Evolutionary conservation across 2,113 vertebrate species (phyloP).

Genomic region (Atrichornis clamosus): DNA sequence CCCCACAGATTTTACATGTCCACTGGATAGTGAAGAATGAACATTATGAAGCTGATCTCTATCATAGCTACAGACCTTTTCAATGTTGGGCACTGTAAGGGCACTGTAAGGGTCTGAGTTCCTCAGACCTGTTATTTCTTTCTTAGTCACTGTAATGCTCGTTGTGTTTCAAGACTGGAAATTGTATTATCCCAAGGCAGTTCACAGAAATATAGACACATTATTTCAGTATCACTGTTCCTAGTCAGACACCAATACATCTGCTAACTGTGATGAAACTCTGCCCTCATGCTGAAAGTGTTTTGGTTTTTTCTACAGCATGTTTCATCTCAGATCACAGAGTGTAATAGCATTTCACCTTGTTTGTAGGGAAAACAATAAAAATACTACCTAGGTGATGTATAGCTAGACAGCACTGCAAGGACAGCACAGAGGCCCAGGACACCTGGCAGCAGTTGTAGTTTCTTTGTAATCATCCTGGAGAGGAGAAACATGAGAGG

Average conservation of each 20-base stretch:
- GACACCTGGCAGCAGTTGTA: not conserved
- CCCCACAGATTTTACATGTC: rapidly evolving
- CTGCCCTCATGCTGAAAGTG: not conserved
- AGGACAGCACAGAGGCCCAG: not conserved
- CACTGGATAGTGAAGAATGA: not conserved
- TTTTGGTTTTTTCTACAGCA: not conserved
- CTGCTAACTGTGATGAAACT: not conserved
- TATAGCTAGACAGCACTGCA: not conserved
- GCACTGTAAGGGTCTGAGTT: not conserved
- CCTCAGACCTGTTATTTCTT: not conserved
- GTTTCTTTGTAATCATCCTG: not conserved
- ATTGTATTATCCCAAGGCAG: not conserved
- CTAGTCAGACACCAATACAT: not conserved
- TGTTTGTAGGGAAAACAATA: not conserved
- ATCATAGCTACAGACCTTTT: not conserved
- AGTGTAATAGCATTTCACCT: not conserved
- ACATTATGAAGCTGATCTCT: not conserved
- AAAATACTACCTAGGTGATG: not conserved
- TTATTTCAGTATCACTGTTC: not conserved
- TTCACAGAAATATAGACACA: not conserved
- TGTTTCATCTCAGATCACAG: not conserved
- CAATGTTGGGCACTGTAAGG: not conserved
- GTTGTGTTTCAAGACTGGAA: not conserved
- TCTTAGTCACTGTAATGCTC: not conserved
- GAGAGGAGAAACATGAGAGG: not conserved